phyloP scores from a whole-genome alignment of 2,113 vertebrate species.

The Gnathonemus echidnorhynchus region DNA sequence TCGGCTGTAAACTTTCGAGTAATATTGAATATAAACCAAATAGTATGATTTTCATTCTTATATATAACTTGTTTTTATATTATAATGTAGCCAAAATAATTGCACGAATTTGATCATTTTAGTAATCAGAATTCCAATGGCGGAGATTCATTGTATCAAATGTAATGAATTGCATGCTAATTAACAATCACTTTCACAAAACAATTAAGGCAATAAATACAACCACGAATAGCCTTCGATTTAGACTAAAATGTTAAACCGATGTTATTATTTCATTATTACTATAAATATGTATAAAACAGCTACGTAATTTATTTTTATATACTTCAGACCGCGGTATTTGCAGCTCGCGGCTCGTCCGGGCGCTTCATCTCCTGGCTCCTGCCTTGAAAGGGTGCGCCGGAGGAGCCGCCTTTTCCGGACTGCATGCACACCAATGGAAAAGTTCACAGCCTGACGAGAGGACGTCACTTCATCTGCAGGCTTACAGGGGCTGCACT shows the following conservation, averaged over 20 bases:
- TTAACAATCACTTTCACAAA: neutral
- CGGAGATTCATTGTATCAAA: neutral
- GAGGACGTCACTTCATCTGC: conserved; percentile 69
- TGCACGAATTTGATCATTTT: neutral
- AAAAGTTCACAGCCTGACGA: conserved; percentile 53
- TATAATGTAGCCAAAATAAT: neutral
- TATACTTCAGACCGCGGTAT: neutral
- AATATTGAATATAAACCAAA: neutral
- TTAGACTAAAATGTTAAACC: neutral
- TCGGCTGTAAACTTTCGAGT: neutral
- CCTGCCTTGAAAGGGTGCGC: conserved; percentile 62
- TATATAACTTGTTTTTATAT: neutral
- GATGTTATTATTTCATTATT: neutral
- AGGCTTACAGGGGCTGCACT: conserved; percentile 65
- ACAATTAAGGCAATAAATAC: neutral
- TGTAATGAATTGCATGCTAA: neutral
- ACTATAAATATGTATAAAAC: neutral
- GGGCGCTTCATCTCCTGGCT: neutral
- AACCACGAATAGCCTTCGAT: neutral
- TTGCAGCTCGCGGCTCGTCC: neutral
- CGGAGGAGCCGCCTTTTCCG: conserved; percentile 66
- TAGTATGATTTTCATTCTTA: neutral
- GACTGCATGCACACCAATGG: conserved; percentile 63
- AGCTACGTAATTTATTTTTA: neutral
- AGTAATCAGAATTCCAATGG: neutral